These are phyloP conservation scores for Volucella zonaria DNA, from an alignment of 2,888 invertebrate genomes.

Conservation along the genomic window DNA sequence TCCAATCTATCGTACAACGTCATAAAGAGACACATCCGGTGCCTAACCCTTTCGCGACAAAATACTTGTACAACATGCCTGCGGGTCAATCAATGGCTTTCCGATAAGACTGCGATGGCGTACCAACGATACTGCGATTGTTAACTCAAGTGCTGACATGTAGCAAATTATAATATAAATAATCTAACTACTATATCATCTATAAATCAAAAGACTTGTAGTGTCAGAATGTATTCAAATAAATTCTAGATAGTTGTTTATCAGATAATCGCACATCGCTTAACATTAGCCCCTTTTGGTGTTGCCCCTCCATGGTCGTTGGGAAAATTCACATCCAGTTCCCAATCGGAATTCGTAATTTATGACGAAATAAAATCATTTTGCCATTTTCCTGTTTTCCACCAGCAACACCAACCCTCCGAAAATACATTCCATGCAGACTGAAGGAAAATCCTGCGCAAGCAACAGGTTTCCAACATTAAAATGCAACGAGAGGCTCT, in stretches of 20 bases:
- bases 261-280: slow-evolving; percentile 49
- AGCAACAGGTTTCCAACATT: slow-evolving; percentile 53
- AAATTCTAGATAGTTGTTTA: slow-evolving; percentile 50
- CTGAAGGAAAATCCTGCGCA: slow-evolving; percentile 45
- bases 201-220: slow-evolving; percentile 59
- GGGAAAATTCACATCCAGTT: slow-evolving; percentile 60
- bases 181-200: slow-evolving; percentile 38
- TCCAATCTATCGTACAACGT: slow-evolving; percentile 51
- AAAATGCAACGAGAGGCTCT: slow-evolving; percentile 38
- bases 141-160: slow-evolving; percentile 31
- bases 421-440: slow-evolving; percentile 18
- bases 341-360: slow-evolving; percentile 57
- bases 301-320: slow-evolving; percentile 1
- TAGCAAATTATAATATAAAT: slow-evolving; percentile 28
- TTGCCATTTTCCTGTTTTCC: slow-evolving; percentile 9
- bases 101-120: too few species aligned
- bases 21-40: neutral
- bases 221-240: slow-evolving; percentile 34
- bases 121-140: slow-evolving; percentile 5
- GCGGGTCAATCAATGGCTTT: slow-evolving; percentile 30
- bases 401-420: slow-evolving; percentile 19
- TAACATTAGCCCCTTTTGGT: slow-evolving; percentile 2
- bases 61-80: neutral
- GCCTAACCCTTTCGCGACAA: too few species aligned
- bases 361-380: slow-evolving; percentile 55